These are phyloP conservation scores for Cotesia congregata DNA, from an alignment of 2,888 invertebrate species.

Conservation along the genomic window DNA sequence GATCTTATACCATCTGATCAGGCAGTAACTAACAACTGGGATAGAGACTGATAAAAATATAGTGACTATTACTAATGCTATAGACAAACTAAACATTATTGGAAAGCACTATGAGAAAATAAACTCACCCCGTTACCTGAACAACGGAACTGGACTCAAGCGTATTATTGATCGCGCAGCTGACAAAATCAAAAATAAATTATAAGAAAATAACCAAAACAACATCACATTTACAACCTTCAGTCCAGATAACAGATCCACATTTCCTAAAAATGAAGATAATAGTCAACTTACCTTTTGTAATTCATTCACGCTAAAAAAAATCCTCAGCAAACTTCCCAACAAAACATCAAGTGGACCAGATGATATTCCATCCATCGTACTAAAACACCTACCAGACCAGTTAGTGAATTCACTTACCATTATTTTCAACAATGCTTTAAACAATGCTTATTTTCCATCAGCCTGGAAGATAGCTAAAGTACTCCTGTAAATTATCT, in stretches of 20 bases:
- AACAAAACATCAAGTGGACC: slow-evolving; percentile 31
- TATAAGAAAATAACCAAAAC: too few relatives aligned
- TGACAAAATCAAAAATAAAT: too few relatives aligned
- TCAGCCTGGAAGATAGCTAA: slow-evolving; percentile 43
- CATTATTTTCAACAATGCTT: slow-evolving; percentile 42
- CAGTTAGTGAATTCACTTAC: slow-evolving; percentile 23
- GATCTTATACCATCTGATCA: not conserved
- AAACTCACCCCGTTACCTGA: slow-evolving; percentile 28
- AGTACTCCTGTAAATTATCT: too few relatives aligned
- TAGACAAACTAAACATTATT: slow-evolving; percentile 27
- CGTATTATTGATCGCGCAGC: not conserved
- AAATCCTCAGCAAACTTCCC: not conserved
- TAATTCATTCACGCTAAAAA: too few relatives aligned
- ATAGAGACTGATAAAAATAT: too few relatives aligned
- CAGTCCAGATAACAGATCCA: too few relatives aligned
- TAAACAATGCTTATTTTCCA: slow-evolving; percentile 44
- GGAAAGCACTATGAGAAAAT: slow-evolving; percentile 33
- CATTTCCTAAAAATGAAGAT: too few relatives aligned
- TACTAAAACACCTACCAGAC: slow-evolving; percentile 38
- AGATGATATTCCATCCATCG: slow-evolving; percentile 37
- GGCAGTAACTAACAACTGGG: too few relatives aligned
- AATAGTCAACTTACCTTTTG: too few relatives aligned
- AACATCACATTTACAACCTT: too few relatives aligned
- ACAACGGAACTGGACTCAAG: not conserved
- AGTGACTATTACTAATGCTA: not conserved